These are phyloP conservation scores for Caerostris extrusa DNA, from an alignment of 1,140 invertebrate genomes.

Conservation along the genomic window DNA sequence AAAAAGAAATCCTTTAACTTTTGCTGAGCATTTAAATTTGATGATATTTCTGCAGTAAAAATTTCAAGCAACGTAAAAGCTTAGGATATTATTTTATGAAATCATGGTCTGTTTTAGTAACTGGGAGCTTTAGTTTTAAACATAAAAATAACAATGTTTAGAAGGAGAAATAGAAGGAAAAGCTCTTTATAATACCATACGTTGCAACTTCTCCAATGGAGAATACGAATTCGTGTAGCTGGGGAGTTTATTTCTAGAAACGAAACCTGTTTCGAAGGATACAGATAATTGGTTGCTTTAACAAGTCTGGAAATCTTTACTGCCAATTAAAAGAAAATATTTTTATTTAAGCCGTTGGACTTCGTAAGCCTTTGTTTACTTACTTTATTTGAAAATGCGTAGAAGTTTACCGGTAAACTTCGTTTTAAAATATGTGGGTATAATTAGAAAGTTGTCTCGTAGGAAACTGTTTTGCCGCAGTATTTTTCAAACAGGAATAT, in stretches of 20 bases:
- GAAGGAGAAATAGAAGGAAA: too few relatives aligned
- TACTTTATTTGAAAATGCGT: neutral
- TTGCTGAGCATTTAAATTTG: too few relatives aligned
- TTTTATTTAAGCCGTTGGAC: neutral
- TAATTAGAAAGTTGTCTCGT: neutral
- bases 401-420: neutral
- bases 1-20: too few relatives aligned
- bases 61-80: too few relatives aligned
- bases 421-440: neutral
- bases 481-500: neutral
- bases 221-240: neutral
- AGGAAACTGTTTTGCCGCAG: neutral
- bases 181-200: too few relatives aligned
- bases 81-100: too few relatives aligned
- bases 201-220: too few relatives aligned
- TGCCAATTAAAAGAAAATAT: neutral
- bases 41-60: too few relatives aligned
- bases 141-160: too few relatives aligned
- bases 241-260: neutral
- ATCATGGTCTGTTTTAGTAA: too few relatives aligned
- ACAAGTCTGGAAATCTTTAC: neutral
- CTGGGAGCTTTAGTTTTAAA: too few relatives aligned
- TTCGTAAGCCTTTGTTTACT: neutral
- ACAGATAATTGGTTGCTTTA: neutral
- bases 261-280: neutral